Base-by-base conservation (phyloP, 2,888 invertebrate genomes). In the Pollenia amentaria region DNA sequence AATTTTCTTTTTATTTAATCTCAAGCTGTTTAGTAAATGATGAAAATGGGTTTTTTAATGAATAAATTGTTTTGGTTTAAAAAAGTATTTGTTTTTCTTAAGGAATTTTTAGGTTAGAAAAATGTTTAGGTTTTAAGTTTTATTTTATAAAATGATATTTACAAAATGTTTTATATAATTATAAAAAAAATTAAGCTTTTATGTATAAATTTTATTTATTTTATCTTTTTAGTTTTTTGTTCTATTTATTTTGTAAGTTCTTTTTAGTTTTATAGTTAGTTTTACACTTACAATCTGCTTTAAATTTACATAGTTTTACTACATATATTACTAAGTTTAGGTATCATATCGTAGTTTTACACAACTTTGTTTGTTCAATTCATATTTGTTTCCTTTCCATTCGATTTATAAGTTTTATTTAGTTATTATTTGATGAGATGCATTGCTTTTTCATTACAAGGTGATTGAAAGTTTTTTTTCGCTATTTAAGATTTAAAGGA, bases 371-470 rank as follows among this genome's bases (percentile, higher is more conserved):
- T 81, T 81, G 9, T 72, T 80, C 14, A 65, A 18, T 55, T 82
- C 67, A 46, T 53, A 44, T 60, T 9, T 65, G 3, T 67, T 75
- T 40, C 62, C 10, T 44, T 16, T 53, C 46, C 21, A 9, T 70
- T 42, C 62, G 21, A 46, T 40, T 10, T 70, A 21, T 67, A 57
- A 6, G 12, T 38, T 14, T 80, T 44, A 81, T 57, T 62, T 55
- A 40, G 57, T 76, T 78, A 21, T 65, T 69, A 69, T 67, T 42
- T 77, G 65, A 86, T 84, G 89, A 87, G 85, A 87, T 89, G 88
- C 88, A 89, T 89, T 89, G 88, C 88, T 89, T 88, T 78, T 84
- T 65, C 29, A 83, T 79, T 86, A 83, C 75, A 55, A 64, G 48
- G 83, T 86, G 78, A 86, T 86, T 86, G 77, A 60, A 53, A 29